Percentiles rank a stretch among this genome's conserved stretches.
Evolutionary conservation across 2,888 invertebrate species (phyloP).

Genomic region (Liodrosophila aerea): DNA sequence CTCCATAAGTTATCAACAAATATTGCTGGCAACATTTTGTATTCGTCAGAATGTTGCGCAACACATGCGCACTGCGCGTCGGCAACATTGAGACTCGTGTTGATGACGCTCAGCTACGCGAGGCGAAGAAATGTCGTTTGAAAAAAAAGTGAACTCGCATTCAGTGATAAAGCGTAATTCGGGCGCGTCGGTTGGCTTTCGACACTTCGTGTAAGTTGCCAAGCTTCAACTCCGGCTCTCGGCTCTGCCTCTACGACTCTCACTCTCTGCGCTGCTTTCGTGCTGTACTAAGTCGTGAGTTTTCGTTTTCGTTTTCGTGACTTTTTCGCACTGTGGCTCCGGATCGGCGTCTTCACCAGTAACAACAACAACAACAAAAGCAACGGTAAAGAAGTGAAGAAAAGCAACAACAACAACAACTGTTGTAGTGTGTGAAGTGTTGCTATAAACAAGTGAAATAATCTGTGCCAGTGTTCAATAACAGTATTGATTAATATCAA

Average conservation of each 20-base stretch:
- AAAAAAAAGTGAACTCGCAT: constrained; percentile 61
- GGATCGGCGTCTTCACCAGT: constrained; percentile 51
- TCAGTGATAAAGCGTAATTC: constrained; percentile 71
- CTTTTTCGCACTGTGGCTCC: constrained; percentile 9
- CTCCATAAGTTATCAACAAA: too few relatives aligned
- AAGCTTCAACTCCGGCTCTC: constrained; percentile 60
- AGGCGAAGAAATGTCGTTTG: constrained; percentile 28
- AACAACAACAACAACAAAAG: constrained; percentile 26
- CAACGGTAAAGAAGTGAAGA: constrained; percentile 20
- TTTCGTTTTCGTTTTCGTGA: constrained; percentile 16
- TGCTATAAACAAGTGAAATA: constrained; percentile 34
- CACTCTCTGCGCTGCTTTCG: constrained; percentile 1
- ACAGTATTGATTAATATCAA: neutral
- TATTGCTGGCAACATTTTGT: constrained; percentile 43
- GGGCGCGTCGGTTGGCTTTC: constrained; percentile 68
- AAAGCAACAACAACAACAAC: constrained; percentile 6
- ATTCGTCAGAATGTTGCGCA: constrained; percentile 27
- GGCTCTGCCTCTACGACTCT: constrained; percentile 18
- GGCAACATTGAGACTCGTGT: too few relatives aligned
- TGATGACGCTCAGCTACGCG: too few relatives aligned
- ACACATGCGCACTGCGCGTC: constrained; percentile 41
- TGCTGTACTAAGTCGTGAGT: constrained; percentile 24
- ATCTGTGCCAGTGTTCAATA: constrained; percentile 14
- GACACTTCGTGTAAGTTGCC: constrained; percentile 55
- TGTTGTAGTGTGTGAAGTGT: constrained; percentile 6